Conservation (phyloP, 2,888 invertebrate genomes). For the Antheraea assamensis region DNA sequence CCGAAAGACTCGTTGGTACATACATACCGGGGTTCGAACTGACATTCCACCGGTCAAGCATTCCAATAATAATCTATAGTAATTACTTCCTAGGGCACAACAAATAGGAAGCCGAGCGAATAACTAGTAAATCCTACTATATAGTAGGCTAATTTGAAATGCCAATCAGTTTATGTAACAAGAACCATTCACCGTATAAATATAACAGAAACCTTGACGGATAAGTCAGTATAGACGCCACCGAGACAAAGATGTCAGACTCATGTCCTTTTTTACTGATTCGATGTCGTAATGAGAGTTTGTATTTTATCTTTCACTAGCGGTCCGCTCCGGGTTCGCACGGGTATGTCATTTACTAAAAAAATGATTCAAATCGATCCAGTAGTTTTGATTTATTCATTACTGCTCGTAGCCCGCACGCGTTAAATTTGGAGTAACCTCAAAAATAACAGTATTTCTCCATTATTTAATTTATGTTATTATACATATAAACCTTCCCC, state of each 20-base stretch:
- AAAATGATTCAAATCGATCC: too few relatives aligned
- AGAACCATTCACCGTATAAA: conserved; percentile 14
- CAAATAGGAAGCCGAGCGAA: conserved; percentile 21
- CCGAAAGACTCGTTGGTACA: too few relatives aligned
- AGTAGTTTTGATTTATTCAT: too few relatives aligned
- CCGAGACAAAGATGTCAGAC: conserved; percentile 1
- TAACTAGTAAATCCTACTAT: conserved; percentile 25
- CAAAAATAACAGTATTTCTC: too few relatives aligned
- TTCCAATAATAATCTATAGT: conserved; percentile 31
- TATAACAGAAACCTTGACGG: conserved; percentile 6
- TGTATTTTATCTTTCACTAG: not conserved
- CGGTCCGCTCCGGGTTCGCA: too few relatives aligned
- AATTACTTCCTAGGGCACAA: conserved; percentile 29
- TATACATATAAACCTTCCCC: too few relatives aligned
- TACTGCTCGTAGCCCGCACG: too few relatives aligned
- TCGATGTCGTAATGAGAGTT: not conserved
- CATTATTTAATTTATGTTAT: too few relatives aligned
- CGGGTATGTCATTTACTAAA: too few relatives aligned
- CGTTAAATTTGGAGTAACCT: too few relatives aligned
- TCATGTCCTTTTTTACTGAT: not conserved
- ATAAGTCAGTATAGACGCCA: conserved; percentile 4
- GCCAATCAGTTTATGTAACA: conserved; percentile 25
- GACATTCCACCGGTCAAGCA: too few relatives aligned
- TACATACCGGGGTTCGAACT: too few relatives aligned
- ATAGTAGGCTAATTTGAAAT: conserved; percentile 31